Evolutionary conservation across 2,888 invertebrate species (phyloP).

Genomic region (Heliconius sara): DNA sequence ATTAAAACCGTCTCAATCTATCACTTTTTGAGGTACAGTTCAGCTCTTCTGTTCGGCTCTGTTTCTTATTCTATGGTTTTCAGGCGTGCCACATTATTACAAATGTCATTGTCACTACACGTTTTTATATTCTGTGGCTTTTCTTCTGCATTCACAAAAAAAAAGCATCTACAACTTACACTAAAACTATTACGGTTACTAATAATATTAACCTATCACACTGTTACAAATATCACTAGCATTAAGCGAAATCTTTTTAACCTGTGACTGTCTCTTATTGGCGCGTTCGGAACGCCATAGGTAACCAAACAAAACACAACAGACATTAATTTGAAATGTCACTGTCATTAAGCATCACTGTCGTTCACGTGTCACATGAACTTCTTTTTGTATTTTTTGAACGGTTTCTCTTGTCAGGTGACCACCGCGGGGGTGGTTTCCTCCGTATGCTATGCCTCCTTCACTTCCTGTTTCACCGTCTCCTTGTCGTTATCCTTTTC

Average conservation of each 20-base stretch:
- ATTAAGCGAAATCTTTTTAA: too few relatives aligned
- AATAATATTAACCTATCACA: background rate
- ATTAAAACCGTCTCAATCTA: background rate
- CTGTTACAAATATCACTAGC: too few relatives aligned
- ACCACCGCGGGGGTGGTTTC: constrained; percentile 64
- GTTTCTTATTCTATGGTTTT: too few relatives aligned
- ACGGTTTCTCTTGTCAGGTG: constrained; percentile 62
- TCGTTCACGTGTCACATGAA: constrained; percentile 29
- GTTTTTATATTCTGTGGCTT: background rate
- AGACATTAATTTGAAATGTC: background rate
- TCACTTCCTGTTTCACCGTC: constrained; percentile 66
- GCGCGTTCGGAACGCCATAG: background rate
- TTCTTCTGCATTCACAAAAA: background rate
- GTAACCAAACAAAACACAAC: background rate
- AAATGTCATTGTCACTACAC: background rate
- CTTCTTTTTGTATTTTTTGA: constrained; percentile 48
- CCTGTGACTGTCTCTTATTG: too few relatives aligned
- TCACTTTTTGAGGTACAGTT: background rate
- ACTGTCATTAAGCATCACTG: constrained; percentile 20
- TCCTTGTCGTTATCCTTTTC: constrained; percentile 95
- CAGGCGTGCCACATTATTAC: background rate
- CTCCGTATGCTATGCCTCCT: constrained; percentile 75
- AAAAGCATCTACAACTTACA: background rate
- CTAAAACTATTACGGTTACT: background rate
- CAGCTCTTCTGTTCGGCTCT: too few relatives aligned